Evolutionary conservation across 2,797 vertebrate genomes (phyloP).

Genomic region (Sebastes steindachneri): DNA sequence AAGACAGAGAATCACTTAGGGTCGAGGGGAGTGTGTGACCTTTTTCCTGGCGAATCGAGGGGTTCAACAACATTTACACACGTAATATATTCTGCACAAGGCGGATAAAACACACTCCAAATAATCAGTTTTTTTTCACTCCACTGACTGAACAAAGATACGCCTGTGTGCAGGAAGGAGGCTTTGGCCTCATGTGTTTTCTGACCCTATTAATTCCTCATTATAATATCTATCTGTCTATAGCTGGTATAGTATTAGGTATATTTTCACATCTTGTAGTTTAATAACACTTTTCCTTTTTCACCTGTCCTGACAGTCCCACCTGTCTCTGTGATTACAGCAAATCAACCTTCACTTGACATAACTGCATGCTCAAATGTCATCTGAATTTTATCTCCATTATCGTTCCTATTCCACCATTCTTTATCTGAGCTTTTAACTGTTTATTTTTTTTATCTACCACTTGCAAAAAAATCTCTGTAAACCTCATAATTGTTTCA

Average conservation of each 20-base stretch:
- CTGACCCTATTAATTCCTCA: slow-evolving; percentile 62
- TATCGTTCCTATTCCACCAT: background rate
- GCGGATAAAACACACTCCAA: slow-evolving; percentile 81
- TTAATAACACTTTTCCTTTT: background rate
- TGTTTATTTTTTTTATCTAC: background rate
- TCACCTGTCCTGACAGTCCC: background rate
- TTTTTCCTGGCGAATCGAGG: slow-evolving; percentile 83
- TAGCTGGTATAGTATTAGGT: background rate
- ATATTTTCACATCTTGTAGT: background rate
- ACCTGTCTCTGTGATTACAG: background rate
- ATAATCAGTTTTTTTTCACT: slow-evolving; percentile 76
- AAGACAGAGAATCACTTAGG: slow-evolving; percentile 85
- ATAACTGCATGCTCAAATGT: background rate
- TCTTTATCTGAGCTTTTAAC: background rate
- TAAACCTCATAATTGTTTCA: background rate
- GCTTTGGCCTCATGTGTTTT: slow-evolving; percentile 61
- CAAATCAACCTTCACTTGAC: background rate
- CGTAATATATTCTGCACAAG: slow-evolving; percentile 87
- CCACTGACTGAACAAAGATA: slow-evolving; percentile 75
- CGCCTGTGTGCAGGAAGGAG: slow-evolving; percentile 56
- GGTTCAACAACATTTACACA: slow-evolving; percentile 90
- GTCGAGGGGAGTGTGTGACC: slow-evolving; percentile 91
- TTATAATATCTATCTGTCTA: background rate
- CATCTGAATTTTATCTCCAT: background rate
- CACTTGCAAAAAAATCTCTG: background rate